Evolutionary conservation across 2,888 invertebrate genomes (phyloP), one percentile per base, ranked within the genome.

Genomic region (Cephus pygmeus): DNA sequence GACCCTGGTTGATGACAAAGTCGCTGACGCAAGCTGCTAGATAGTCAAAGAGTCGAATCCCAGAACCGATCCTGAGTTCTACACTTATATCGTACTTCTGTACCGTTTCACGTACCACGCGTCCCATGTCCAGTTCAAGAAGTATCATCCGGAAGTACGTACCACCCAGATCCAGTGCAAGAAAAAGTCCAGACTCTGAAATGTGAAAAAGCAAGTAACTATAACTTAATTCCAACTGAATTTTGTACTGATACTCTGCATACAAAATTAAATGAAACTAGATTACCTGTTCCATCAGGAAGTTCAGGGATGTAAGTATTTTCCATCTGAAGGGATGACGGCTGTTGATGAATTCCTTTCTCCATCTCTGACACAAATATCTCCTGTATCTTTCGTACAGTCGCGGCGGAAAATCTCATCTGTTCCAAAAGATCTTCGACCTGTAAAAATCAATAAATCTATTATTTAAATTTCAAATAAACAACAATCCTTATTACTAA

Each of bases 121-220:
- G 89, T 0, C 95, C 95, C 12, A 92, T 91, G 6, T 87, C 87
- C 82, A 96, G 91, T 84, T 94, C 94, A 84, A 96, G 90, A 69
- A 95, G 91, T 34, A 96, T 92, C 23, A 97, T 94, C 12, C 97
- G 93, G 90, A 96, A 96, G 92, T 97, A 96, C 34, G 96, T 96
- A 33, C 97, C 96, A 4, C 97, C 97, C 79, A 97, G 93, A 91
- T 97, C 97, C 83, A 97, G 91, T 3, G 96, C 96, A 83, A 97
- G 91, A 90, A 94, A 97, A 75, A 94, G 92, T 0, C 96, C 96
- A 82, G 94, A 93, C 95, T 95, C 90, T 84, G 88, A 80, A 85
- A 86, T 1, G 6, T 40, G 77, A 73, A 36, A 73, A 34, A 15
- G 31, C 69, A 75, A 33, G 31, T 78, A 76, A n/a, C n/a, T 0